phyloP scores from a whole-genome alignment of 2,888 invertebrate species.

The Drosophila melanosoma region DNA sequence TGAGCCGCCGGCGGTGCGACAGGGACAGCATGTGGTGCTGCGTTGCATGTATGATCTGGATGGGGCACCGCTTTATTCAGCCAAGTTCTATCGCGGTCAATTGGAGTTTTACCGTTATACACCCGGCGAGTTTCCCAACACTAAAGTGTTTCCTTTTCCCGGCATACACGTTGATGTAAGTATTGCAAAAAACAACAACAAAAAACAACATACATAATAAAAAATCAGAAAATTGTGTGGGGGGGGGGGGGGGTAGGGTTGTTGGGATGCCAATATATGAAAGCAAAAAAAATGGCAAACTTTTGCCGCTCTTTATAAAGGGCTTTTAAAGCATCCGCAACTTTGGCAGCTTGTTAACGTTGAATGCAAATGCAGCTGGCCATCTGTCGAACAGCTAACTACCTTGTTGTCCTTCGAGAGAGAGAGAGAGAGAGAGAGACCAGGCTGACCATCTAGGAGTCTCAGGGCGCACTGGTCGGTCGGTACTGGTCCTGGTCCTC shows the following conservation, averaged over 20 bases:
- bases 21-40: slow-evolving; percentile 89
- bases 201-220: too few species aligned
- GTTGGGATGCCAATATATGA: slow-evolving; percentile 21
- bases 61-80: slow-evolving; percentile 91
- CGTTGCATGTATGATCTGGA: slow-evolving; percentile 92
- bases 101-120: slow-evolving; percentile 94
- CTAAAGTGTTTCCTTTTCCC: slow-evolving; percentile 90
- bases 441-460: slow-evolving; percentile 4
- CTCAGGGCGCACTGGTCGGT: background rate
- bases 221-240: background rate
- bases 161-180: slow-evolving; percentile 94
- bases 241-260: background rate
- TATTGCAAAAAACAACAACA: slow-evolving; percentile 72
- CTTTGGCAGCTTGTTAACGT: slow-evolving; percentile 52
- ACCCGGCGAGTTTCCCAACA: slow-evolving; percentile 90
- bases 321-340: slow-evolving; percentile 29
- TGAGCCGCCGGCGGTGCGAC: slow-evolving; percentile 89
- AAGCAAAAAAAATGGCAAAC: slow-evolving; percentile 40
- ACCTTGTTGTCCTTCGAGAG: slow-evolving; percentile 10
- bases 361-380: slow-evolving; percentile 54
- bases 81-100: slow-evolving; percentile 94
- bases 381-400: slow-evolving; percentile 26
- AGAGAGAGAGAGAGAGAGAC: background rate
- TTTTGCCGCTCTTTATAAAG: slow-evolving; percentile 15
- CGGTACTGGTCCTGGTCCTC: background rate